Evolutionary conservation across 2,888 invertebrate genomes (phyloP), one percentile per base, ranked within the genome.

Genomic region (Oscheius sp.): DNA sequence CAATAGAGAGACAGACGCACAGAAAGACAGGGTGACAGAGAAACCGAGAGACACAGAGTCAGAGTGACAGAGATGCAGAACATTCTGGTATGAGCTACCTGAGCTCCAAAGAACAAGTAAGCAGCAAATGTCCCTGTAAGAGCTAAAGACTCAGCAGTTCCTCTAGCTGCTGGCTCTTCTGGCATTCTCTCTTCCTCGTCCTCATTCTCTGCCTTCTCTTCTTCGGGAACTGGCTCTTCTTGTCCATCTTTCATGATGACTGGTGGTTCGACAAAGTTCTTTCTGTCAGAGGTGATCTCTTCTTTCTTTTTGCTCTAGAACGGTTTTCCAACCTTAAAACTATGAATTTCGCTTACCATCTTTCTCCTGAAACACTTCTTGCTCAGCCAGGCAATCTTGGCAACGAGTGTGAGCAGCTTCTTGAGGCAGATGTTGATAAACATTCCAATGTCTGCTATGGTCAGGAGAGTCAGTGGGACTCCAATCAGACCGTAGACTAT

Each of bases 371-470:
- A 37, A 13, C 48, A 48, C 32, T 53, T 55, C 21, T 42, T 68
- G 5, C 47, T 47, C 32, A 9, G 29, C 29, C 58, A 58, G 21
- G 42, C n/a, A 2, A 11, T 21, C n/a, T 58, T 58, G n/a, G 37
- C 50, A 37, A 59, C 32, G 21, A 50, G 42, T 4, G 55, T 33
- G 51, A 59, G 11, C n/a, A 33, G 10, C 29, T 63, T 73, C 65
- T 73, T 68, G 13, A 74, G 32, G 47, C 59, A 59, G 13, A 70
- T 79, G 0, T 79, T 80, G 7, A 86, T 74, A 74, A 86, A 86
- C 86, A 86, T 84, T 76, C 87, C 87, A 10, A 87, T 71, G 76
- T 87, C 86, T 21, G 87, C 86, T 33, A 87, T 86, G 33, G 87
- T 86, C 33, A 87, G 76, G 13, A 87, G 80, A 3, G 87, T 85